Evolutionary conservation across 2,888 invertebrate species (phyloP), one percentile per base, ranked within the genome.

Genomic region (Meloe dianella): DNA sequence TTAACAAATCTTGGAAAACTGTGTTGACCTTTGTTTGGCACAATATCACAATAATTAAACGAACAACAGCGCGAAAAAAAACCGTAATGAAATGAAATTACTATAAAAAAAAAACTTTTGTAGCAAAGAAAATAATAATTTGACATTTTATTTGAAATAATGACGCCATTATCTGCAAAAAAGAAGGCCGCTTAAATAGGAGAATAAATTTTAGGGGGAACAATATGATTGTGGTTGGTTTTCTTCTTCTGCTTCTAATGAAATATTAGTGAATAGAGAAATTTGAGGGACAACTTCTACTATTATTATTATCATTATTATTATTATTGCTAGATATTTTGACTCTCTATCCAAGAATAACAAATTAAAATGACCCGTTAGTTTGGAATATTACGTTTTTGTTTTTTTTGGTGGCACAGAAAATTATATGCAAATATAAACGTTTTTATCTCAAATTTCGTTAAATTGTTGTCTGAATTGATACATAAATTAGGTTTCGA

Each of bases 121-220:
- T 2, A 20, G 41, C 20, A 41, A 41, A 8, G 38, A 17, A 41
- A 41, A 41, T 41, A 47, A 20, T 47, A 47, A 47, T 47, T 47
- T 47, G 20, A 47, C 47, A 20, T 47, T 47, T 47, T 47, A 47
- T 47, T 47, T 20, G 47, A 47, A 47, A 47, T 47, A 47, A 47
- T 57, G 24, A 24, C 27, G 12, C 17, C 24, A 27, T 24, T 24
- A 41, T 41, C 47, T 59, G 20, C 47, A 47, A 20, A 73, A 72
- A 47, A 20, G 9, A 1, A 1, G 30, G n/a, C n/a, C 47, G 20
- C 47, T 47, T 47, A 47, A 47, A 47, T 47, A 47, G 20, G 5
- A 22, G 20, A 47, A 47, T 20, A 20, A 47, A 47, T 20, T 47
- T 8, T 47, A 20, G 47, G 12, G 47, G 12, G 10, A 47, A 20